Conservation (phyloP, 1,140 invertebrate species). For the Elymnias hypermnestra region DNA sequence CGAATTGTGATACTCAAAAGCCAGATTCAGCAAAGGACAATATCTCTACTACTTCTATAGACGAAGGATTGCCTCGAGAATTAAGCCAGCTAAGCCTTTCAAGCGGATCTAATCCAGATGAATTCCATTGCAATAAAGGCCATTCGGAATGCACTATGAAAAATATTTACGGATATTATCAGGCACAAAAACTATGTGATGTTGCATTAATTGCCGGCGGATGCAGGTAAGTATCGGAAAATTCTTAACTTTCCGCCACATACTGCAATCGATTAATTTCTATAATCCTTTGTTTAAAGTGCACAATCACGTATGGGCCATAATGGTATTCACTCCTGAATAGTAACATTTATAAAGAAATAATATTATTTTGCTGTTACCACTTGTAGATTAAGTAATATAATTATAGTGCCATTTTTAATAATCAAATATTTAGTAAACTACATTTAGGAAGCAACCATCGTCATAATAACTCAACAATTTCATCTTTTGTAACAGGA, state of each 20-base stretch:
- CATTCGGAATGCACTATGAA: slow-evolving; percentile 88
- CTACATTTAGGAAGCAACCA: neutral
- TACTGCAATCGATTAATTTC: neutral
- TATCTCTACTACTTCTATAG: slow-evolving; percentile 63
- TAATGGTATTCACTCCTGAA: neutral
- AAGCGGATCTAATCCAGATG: slow-evolving; percentile 78
- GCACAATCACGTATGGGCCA: neutral
- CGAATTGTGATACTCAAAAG: slow-evolving; percentile 58
- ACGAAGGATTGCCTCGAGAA: slow-evolving; percentile 75
- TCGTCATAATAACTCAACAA: too few relatives aligned
- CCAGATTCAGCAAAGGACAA: slow-evolving; percentile 57
- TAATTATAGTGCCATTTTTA: too few relatives aligned
- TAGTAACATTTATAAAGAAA: neutral
- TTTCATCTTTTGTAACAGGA: slow-evolving; percentile 45
- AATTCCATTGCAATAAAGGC: slow-evolving; percentile 86
- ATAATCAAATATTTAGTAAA: too few relatives aligned
- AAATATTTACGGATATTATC: slow-evolving; percentile 88
- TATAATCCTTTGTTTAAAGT: slow-evolving; percentile 11
- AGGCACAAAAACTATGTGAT: slow-evolving; percentile 87
- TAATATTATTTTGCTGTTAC: too few relatives aligned
- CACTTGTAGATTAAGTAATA: too few relatives aligned
- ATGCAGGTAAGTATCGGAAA: slow-evolving; percentile 72
- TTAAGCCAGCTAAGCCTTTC: slow-evolving; percentile 76
- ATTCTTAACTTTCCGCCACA: neutral
- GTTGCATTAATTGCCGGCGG: slow-evolving; percentile 85